Evolutionary conservation across 2,888 invertebrate genomes (phyloP), one percentile per base, ranked within the genome.

Genomic region (Cantharis rufa): DNA sequence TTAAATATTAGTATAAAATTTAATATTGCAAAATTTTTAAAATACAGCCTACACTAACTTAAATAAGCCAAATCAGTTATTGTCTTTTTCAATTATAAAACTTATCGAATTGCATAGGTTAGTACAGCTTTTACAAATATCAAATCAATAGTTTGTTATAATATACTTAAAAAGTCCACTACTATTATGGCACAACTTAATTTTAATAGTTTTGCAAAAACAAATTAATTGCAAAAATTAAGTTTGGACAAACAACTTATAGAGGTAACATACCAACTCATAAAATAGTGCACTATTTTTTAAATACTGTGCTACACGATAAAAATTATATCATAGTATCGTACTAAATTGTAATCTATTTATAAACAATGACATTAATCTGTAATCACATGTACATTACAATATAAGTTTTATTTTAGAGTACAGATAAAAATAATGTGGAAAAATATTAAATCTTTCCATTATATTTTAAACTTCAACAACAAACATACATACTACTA

Each of bases 161-260:
- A 11, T 21, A 63, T 21, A 64, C 21, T 66, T 66, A 66, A 66
- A 32, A 66, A 66, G 24, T 66, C 64, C 64, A n/a, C 21, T 66
- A 66, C 18, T 21, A 66, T 66, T 66, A 66, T 66, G 64, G 64
- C 64, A 66, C 64, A 66, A 21, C 24, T 66, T 66, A 66, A 66
- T 21, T 24, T 66, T 66, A 66, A 66, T n/a, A 66, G 21, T 18
- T 66, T 66, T 24, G 24, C 21, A 66, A 24, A n/a, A 21, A 66
- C 7, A 66, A 21, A 66, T 11, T 66, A 66, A 24, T 48, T 48
- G 48, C 48, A 48, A 48, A 48, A 48, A 48, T 48, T 48, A 48
- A 48, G 48, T 48, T 48, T 48, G 48, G 48, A 48, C 48, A 48
- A 48, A 48, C 48, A 48, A 48, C 48, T 48, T 48, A 48, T 48